Conservation (phyloP, 2,888 invertebrate species). For the Rotaria socialis region DNA sequence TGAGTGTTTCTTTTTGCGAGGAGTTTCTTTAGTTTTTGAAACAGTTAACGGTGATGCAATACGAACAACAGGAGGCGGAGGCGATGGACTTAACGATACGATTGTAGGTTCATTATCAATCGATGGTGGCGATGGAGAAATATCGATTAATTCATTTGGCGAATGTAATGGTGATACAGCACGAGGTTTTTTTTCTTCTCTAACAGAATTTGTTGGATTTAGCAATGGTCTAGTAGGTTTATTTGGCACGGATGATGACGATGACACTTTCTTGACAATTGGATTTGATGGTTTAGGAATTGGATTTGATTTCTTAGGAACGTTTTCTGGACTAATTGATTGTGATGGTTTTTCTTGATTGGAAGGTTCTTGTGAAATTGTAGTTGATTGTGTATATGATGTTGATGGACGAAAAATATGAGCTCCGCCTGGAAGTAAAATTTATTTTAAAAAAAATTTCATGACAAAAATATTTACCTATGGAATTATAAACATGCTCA, state of each 20-base stretch:
- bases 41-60: not conserved
- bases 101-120: not conserved
- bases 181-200: not conserved
- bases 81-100: constrained; percentile 5
- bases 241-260: not conserved
- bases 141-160: not conserved
- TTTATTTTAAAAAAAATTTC: too few relatives aligned
- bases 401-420: not conserved
- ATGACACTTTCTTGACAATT: too few relatives aligned
- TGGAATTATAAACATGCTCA: not conserved
- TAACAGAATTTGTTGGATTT: not conserved
- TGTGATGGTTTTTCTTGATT: not conserved
- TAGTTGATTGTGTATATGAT: not conserved
- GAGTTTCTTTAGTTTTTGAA: not conserved
- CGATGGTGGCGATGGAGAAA: not conserved
- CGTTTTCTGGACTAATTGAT: not conserved
- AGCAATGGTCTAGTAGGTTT: not conserved
- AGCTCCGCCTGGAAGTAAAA: not conserved
- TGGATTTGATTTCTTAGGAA: not conserved
- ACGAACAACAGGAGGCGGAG: not conserved
- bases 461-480: not conserved
- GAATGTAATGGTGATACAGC: not conserved
- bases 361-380: not conserved
- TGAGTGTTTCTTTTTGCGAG: not conserved
- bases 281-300: not conserved